Evolutionary conservation across 2,797 vertebrate genomes (phyloP).

Genomic region (Anableps anableps): DNA sequence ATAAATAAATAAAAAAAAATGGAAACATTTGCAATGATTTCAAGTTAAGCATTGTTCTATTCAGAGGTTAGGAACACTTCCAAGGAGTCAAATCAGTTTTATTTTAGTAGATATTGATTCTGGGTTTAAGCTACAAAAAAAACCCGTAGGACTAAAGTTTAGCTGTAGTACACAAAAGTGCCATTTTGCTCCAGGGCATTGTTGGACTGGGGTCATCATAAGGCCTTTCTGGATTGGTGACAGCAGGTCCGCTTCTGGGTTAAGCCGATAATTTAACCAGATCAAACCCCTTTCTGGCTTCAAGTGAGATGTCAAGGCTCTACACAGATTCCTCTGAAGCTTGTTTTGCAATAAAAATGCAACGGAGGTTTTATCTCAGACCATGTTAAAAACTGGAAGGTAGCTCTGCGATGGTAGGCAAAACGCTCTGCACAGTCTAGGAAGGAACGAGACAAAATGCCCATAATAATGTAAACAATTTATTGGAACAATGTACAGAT

Average conservation of each 20-base stretch:
- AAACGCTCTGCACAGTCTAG: neutral
- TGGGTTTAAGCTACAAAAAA: neutral
- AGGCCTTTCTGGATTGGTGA: neutral
- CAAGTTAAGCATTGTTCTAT: neutral
- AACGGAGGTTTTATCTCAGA: neutral
- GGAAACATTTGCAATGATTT: neutral
- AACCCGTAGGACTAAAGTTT: neutral
- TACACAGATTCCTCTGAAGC: neutral
- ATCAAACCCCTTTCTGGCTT: neutral
- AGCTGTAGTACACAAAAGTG: no score
- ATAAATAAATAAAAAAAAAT: no score
- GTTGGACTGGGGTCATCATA: neutral
- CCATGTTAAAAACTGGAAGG: neutral
- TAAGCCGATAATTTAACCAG: neutral
- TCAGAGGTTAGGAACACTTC: neutral
- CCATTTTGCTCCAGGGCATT: no score
- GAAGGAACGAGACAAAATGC: slow-evolving; percentile 21
- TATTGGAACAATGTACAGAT: slow-evolving; percentile 96
- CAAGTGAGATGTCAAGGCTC: neutral
- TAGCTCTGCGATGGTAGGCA: neutral
- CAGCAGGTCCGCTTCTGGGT: neutral
- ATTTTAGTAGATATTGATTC: neutral
- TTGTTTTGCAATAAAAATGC: neutral
- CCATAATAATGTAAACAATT: slow-evolving; percentile 94
- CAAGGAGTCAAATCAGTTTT: neutral